Base-by-base conservation (phyloP, 1,140 invertebrate species). In the Euschistus heros region DNA sequence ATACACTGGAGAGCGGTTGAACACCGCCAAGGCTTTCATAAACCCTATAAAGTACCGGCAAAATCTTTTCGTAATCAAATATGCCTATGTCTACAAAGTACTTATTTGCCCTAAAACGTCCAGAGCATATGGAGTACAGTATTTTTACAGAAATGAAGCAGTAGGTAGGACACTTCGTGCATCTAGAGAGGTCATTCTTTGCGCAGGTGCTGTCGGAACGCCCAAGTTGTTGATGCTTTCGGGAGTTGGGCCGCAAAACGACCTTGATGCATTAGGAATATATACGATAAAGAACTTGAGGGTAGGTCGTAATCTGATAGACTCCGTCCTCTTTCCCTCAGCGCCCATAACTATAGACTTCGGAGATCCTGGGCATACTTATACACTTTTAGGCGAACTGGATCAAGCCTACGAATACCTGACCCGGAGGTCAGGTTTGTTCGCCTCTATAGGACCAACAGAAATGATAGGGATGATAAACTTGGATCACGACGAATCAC, bases 61-160 rank as follows among this genome's bases (percentile, higher is more conserved):
- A 17, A 89, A 89, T 73, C 75, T 91, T 3, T 80, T 85, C 50
- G 73, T 89, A 2, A 78, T 80, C 10, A 87, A 85, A 71, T 71
- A 76, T 1, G 80, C 82, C 24, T 79, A 82, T 72, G 87, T 86
- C 0, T 68, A 26, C 15, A 71, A 68, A 62, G 24, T 71, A 14
- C 24, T 67, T 8, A 61, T 70, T 57, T 84, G 1, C 62, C 71
- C 47, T 76, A 77, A 1, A 80, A 83, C 82, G 0, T 87, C 83
- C 80, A 81, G 80, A 71, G 87, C 86, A 0, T 82, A 81, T 37
- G 87, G 83, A 0, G 87, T 91, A 0, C 74, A 84, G 1, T 80
- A 86, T 64, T 68, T 78, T 6, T 78, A 87, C 64, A 87, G 85
- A n/a, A 76, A 78, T 20, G 81, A 80, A 61, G 80, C 83, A 70